A percentile compares a stretch with the other conserved stretches of the same genome.
Conservation (phyloP, 2,797 vertebrate species). For the Erethizon dorsatum region DNA sequence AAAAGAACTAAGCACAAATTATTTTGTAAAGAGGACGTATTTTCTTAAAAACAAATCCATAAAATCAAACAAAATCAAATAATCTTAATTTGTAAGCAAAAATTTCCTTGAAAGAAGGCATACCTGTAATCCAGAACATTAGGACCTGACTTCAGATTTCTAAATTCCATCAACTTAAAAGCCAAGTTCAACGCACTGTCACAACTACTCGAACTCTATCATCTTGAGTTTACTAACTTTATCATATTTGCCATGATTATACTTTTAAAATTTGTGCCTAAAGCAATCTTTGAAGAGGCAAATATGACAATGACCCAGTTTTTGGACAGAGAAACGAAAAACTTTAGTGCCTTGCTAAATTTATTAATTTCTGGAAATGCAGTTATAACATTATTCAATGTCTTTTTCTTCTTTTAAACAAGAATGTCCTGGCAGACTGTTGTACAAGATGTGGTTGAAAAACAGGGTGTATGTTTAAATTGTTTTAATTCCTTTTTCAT, state of each 20-base stretch:
- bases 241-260: neutral
- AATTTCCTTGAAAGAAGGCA: neutral
- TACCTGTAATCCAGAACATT: neutral
- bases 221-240: neutral
- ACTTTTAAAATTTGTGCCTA: neutral
- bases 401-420: too few relatives aligned
- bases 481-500: too few relatives aligned
- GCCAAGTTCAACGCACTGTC: neutral
- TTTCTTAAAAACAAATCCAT: neutral
- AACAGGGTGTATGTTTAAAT: too few relatives aligned
- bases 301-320: neutral
- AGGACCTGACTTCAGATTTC: neutral
- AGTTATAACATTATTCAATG: neutral
- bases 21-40: neutral
- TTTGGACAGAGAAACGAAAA: neutral
- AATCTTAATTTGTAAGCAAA: neutral
- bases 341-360: neutral
- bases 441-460: too few relatives aligned
- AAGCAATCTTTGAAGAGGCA: neutral
- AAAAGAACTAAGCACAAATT: slow-evolving; percentile 7
- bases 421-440: too few relatives aligned
- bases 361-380: neutral
- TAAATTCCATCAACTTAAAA: neutral
- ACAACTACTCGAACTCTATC: neutral
- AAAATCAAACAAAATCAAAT: neutral